Evolutionary conservation across 1,140 invertebrate species (phyloP), one percentile per base, ranked within the genome.

Genomic region (Polypedilum pembai): DNA sequence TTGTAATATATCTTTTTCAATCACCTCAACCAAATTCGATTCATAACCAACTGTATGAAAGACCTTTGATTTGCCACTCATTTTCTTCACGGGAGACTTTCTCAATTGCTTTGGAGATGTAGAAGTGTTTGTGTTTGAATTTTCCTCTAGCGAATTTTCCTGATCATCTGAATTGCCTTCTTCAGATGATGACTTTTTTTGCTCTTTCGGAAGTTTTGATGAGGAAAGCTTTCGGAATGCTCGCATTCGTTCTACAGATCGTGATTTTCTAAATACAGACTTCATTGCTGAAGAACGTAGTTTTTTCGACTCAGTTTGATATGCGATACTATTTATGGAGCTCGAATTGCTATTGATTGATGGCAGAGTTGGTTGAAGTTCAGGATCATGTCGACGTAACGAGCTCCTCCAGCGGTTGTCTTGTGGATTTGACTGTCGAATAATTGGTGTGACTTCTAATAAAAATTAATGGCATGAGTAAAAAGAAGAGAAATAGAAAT

Each of bases 1-100:
- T 83, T 98, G 95, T 21, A 99, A 86, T 79, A 99, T 99, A 83
- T 98, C 96, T 79, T 96, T 88, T 83, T 99, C 97, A 80, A 87
- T 76, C 76, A 88, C 90, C 74, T 94, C 92, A 0, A 94, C 91
- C 15, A 95, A 82, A 80, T 92, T 91, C 73, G 87, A 81, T 80
- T 95, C 92, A 79, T 90, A 92, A 7, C 92, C 92, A 15, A 86
- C 81, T 0, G 89, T 83, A 76, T 91, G 88, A 81, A 93, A 94
- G 18, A 89, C 85, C 79, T 88, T 88, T 74, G 88, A 86, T 76
- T 89, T 88, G n/a, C 65, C 65, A 20, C 80, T 80, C 17, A 82
- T 78, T 20, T 74, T 73, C 74, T 80, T 78, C 78, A 73, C 79
- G 75, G 40, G 79, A 76, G 75, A 78, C 18, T 69, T 69, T 18